Base-by-base conservation (phyloP, 2,888 invertebrate genomes). In the Lepetodrilus schrolli region DNA sequence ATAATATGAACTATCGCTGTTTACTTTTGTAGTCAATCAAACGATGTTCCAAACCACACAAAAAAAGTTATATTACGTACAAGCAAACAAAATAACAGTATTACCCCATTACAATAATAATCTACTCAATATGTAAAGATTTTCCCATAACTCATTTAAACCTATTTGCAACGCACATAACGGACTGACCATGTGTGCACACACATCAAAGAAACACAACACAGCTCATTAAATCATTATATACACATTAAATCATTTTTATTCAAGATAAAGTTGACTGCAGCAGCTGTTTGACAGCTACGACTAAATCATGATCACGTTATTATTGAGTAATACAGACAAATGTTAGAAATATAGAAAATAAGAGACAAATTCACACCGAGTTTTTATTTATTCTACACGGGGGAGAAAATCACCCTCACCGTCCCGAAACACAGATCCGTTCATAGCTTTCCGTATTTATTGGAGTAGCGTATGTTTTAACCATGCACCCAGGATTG, bases 201-300 rank as follows among this genome's bases (percentile, higher is more conserved):
- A 43, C 17, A 43, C 17, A 43, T 17, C 13, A 43, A 43, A 43
- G 13, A 7, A 43, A 43, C 10, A 0, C 43, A 43, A 30, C 2
- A 10, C 34, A 30, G 17, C 58, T 30, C 58, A 58, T 58, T 58
- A 58, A 58, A 58, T 58, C 58, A 58, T 58, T 58, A 4, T 26
- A 30, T 58, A 23, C 58, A 58, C 58, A 58, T 58, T 58, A 58
- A 58, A 58, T 58, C 58, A 58, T 58, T 58, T n/a, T 58, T 58
- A 58, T 58, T 58, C 58, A 34, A 58, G 58, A 58, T 26, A 58
- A 51, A 58, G 34, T 26, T 23, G 58, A 58, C 17, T 17, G 58
- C 21, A 30, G 58, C 34, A 58, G 58, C 58, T 58, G 58, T 58
- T 30, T 3, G 10, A 58, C 58, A 58, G 58, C 58, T n/a, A 58